Evolutionary conservation across 2,113 vertebrate genomes (phyloP).

Genomic region (Myocastor coypus): DNA sequence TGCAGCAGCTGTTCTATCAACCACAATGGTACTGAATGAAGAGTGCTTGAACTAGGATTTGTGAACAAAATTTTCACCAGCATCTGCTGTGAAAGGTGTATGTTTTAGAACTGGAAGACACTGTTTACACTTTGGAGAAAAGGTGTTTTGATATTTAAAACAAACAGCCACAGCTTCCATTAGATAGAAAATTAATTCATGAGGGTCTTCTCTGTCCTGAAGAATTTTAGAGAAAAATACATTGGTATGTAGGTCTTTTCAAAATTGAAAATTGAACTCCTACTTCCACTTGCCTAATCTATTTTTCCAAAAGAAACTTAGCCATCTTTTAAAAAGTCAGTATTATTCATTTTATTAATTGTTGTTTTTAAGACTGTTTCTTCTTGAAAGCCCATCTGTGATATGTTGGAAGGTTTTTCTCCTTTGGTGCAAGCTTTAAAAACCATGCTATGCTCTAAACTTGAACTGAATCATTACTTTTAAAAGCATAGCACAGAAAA

Average conservation of each 20-base stretch:
- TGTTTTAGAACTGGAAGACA: slow-evolving; percentile 17
- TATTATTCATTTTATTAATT: neutral
- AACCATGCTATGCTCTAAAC: neutral
- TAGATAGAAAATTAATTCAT: slow-evolving; percentile 35
- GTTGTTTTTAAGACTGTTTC: neutral
- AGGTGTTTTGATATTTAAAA: slow-evolving; percentile 2
- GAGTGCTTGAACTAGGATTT: neutral
- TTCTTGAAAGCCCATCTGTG: neutral
- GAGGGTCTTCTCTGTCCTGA: neutral
- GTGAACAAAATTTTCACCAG: neutral
- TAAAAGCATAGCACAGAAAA: neutral
- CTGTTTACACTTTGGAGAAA: slow-evolving; percentile 13
- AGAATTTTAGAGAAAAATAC: neutral
- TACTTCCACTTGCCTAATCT: neutral
- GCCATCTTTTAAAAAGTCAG: neutral
- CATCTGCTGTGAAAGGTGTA: neutral
- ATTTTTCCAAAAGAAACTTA: neutral
- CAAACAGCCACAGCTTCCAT: neutral
- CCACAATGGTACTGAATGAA: neutral
- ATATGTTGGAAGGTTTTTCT: neutral
- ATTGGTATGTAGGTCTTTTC: neutral
- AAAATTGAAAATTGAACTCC: neutral
- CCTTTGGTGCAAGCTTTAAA: neutral
- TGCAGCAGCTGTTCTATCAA: neutral
- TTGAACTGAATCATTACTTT: neutral